Evolutionary conservation across 2,888 invertebrate genomes (phyloP), one percentile per base, ranked within the genome.

Genomic region (Ichneumoninae sp.): DNA sequence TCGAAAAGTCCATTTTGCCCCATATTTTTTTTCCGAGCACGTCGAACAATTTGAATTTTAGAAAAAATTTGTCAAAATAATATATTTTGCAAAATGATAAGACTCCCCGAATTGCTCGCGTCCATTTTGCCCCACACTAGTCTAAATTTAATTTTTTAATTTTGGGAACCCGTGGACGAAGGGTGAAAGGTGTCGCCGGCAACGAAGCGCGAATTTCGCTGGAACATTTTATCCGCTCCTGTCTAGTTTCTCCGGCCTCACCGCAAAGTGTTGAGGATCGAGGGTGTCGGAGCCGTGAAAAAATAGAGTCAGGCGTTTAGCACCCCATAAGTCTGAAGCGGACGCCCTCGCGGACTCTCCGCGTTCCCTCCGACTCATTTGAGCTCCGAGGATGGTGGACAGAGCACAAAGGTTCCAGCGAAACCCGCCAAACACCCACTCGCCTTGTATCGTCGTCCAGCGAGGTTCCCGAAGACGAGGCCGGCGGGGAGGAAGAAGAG

Each of bases 401-500:
- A 70, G 68, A 70, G 19, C 75, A 80, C 74, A 82, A 79, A 85
- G 60, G 50, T 78, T 75, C 40, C 68, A 78, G 50, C 78, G 65
- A 78, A 81, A 81, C 66, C 82, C 82, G 71, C 74, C 76, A 60
- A 66, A 66, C 60, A 30, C 60, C 52, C 30, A 40, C 75, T 40
- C 63, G 66, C 16, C 47, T 71, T 60, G 26, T 65, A 52, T 30
- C 54, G 57, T 65, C 47, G 63, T 33, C 13, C 16, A 33, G 57
- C 16, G 33, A 36, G 57, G 69, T 22, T 22, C 70, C 69, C 60
- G 50, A 19, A 33, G 65, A 40, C 19, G 63, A 36, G 33, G 16
- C 6, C 3, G 60, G 33, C 68, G 63, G 16, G 40, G 74, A 19
- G 5, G 13, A 70, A 33, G 50, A 76, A 54, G 75, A 79, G 80